A percentile compares a stretch with the other conserved stretches of the same genome.
Conservation (phyloP, 53 echinoderm and acorn worm species). For the Mesocentrotus franciscanus region DNA sequence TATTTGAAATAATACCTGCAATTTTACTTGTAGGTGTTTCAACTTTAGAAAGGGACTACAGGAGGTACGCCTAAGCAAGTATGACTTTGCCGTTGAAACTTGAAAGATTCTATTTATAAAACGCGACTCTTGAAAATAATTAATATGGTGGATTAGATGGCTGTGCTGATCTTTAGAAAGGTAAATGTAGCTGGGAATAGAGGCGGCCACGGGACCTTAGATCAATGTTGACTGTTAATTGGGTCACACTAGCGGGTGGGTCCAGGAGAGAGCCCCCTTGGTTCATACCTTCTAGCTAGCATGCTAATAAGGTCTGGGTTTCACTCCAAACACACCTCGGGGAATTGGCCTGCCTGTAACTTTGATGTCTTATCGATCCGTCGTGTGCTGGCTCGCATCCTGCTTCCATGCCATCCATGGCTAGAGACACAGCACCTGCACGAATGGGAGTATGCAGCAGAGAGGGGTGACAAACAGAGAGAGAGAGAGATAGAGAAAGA, state of each 20-base stretch:
- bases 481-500: not conserved
- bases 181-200: not conserved
- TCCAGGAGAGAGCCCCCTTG: not conserved
- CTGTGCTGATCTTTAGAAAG: not conserved
- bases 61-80: not conserved
- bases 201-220: not conserved
- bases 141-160: slow-evolving; percentile 11
- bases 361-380: slow-evolving; percentile 61
- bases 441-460: not conserved
- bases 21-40: not conserved
- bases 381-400: slow-evolving; percentile 30
- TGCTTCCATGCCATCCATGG: not conserved
- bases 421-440: slow-evolving; percentile 27
- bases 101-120: not conserved
- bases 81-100: not conserved
- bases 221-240: slow-evolving; percentile 59
- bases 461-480: not conserved
- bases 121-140: not conserved
- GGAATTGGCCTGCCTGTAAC: slow-evolving; percentile 56
- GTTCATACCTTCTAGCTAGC: slow-evolving; percentile 7
- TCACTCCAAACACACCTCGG: slow-evolving; percentile 61
- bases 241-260: slow-evolving; percentile 31
- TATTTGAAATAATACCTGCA: not conserved
- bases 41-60: not conserved
- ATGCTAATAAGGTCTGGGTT: slow-evolving; percentile 48